Conservation (phyloP, 2,888 invertebrate genomes). For the Mesorhabditis sp. region DNA sequence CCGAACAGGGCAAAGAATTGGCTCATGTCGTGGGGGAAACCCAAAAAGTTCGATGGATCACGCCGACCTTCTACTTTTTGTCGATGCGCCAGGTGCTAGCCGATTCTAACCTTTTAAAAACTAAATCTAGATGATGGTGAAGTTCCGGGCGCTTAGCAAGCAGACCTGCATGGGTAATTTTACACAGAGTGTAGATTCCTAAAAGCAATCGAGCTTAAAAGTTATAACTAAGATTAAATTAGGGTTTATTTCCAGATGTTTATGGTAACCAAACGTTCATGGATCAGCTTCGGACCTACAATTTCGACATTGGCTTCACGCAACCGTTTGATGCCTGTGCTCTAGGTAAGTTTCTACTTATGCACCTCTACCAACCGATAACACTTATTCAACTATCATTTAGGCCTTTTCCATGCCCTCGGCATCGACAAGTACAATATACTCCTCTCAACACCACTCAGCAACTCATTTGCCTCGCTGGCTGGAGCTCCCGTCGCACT, state of each 20-base stretch:
- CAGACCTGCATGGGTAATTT: not conserved
- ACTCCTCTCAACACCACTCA: not conserved
- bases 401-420: not conserved
- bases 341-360: not conserved
- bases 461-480: not conserved
- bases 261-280: not conserved
- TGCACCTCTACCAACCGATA: too few species aligned
- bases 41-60: not conserved
- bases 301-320: not conserved
- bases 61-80: constrained; percentile 1
- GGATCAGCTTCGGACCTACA: not conserved
- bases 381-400: too few species aligned
- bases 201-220: too few species aligned
- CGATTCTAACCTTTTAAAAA: not conserved
- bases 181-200: too few species aligned
- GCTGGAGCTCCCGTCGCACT: not conserved
- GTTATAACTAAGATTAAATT: too few species aligned
- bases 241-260: too few species aligned
- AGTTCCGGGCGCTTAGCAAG: not conserved
- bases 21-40: not conserved
- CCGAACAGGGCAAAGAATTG: not conserved
- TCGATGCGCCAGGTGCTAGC: not conserved
- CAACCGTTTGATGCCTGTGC: not conserved
- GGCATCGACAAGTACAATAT: not conserved
- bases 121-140: not conserved